phyloP scores from a whole-genome alignment of 2,888 invertebrate species.

The Aelia acuminata region DNA sequence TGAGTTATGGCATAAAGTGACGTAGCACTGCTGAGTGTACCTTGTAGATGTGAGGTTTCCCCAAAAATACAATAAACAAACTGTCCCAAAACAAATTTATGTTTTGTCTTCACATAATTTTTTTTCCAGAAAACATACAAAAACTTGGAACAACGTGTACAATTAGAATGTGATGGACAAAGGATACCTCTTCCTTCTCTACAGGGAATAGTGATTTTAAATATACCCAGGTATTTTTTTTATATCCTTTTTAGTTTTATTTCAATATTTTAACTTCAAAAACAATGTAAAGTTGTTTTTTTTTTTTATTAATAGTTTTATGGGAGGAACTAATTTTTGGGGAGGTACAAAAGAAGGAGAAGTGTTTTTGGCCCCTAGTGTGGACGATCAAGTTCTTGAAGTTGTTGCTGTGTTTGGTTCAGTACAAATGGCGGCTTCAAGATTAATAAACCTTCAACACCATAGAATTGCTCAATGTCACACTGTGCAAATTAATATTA shows the following conservation, averaged over 20 bases:
- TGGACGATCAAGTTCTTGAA: conserved; percentile 96
- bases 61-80: too few relatives aligned
- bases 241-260: background rate
- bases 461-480: conserved; percentile 98
- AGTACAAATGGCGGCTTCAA: conserved; percentile 96
- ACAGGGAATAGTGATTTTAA: conserved; percentile 96
- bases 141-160: conserved; percentile 95
- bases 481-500: conserved; percentile 94
- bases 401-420: conserved; percentile 98
- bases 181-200: conserved; percentile 94
- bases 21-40: too few relatives aligned
- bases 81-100: too few relatives aligned
- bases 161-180: conserved; percentile 96
- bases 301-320: conserved; percentile 77
- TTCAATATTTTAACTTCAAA: conserved; percentile 46
- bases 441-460: conserved; percentile 94
- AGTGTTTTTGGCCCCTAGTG: conserved; percentile 91
- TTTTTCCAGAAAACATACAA: conserved; percentile 88
- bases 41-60: too few relatives aligned
- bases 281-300: background rate
- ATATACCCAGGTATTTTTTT: conserved; percentile 84
- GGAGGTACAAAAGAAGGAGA: conserved; percentile 93
- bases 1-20: too few relatives aligned
- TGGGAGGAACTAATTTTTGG: conserved; percentile 99
- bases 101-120: too few relatives aligned